Base-by-base conservation (phyloP, 2,113 vertebrate species). In the Odontophorus gujanensis region DNA sequence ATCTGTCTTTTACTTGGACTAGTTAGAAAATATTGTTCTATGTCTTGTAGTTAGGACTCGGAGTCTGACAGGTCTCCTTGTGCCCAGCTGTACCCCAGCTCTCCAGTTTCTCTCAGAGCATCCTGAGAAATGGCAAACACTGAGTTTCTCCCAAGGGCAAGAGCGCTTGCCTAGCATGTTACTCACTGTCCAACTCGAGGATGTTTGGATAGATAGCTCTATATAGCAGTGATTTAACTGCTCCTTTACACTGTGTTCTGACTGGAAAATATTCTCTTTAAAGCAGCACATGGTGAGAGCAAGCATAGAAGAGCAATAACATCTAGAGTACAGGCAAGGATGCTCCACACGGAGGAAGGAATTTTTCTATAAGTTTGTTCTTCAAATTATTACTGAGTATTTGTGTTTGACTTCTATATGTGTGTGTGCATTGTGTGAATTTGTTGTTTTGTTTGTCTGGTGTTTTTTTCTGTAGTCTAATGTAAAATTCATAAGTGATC, bases 401-500 rank as follows among this genome's bases (percentile, higher is more conserved):
- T 90, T 95, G 90, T 81, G 19, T 43, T 78, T 63, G 42, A 24
- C 11, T 45, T 95, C 58, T 40, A 18, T 63, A 25, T 40, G 38
- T 63, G 25, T 21, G 25, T 30, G 15, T 47, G 21, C 17, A 38
- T 38, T 19, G 47, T 30, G 34, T 28, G 68, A 30, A 13, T 7
- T 36, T 50, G 66, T 36, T 36, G 17, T 57, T 87, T 55, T 66
- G 19, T 67, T 45, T 74, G 80, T 88, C 36, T 40, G 17, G 16
- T 88, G 63, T 63, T 90, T 80, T 90, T 80, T 90, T 77, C 62
- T 68, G 45, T 34, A 73, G 50, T 81, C 76, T 91, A 81, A 83
- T 40, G 3, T 94, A 90, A 92, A 94, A 93, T 74, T 80, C 67
- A 57, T 92, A 91, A 91, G 83, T 77, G 74, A 83, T 63, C 67